Evolutionary conservation across 2,113 vertebrate genomes (phyloP).

Genomic region (Opisthocomus hoazin): DNA sequence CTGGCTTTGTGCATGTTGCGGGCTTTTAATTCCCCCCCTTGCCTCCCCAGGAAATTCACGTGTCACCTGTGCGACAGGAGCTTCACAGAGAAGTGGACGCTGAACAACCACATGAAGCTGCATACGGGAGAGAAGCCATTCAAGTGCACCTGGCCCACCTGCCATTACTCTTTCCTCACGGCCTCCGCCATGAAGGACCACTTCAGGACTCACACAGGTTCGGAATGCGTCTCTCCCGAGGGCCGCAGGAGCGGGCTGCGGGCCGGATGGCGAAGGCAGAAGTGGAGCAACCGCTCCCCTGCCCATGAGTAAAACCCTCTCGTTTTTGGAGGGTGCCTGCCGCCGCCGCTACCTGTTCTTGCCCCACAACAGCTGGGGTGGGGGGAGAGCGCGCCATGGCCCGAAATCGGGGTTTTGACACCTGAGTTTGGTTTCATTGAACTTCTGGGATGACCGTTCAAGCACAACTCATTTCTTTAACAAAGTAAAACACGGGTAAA

Average conservation of each 20-base stretch:
- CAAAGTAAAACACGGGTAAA: neutral
- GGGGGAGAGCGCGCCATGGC: neutral
- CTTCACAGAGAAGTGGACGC: conserved; percentile 97
- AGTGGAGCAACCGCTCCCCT: neutral
- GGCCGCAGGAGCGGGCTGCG: fast-evolving
- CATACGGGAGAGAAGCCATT: conserved; percentile 96
- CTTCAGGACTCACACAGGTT: conserved; percentile 97
- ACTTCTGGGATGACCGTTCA: neutral
- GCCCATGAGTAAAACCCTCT: neutral
- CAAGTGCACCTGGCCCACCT: conserved; percentile 94
- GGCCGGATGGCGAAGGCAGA: fast-evolving
- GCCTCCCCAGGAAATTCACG: conserved; percentile 87
- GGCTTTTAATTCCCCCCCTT: conserved; percentile 64
- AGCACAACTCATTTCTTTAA: neutral
- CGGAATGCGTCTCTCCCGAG: neutral
- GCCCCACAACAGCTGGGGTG: neutral
- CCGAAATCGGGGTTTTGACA: neutral
- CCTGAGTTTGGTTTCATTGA: neutral
- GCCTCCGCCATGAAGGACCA: conserved; percentile 98
- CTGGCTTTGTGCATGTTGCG: conserved; percentile 48
- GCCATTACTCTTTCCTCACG: conserved; percentile 97
- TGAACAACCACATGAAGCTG: conserved; percentile 99
- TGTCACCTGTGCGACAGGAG: conserved; percentile 92
- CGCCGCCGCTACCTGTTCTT: neutral
- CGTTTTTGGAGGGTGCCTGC: neutral